Conservation (phyloP, 1,140 invertebrate genomes). For the Hetaerina americana region DNA sequence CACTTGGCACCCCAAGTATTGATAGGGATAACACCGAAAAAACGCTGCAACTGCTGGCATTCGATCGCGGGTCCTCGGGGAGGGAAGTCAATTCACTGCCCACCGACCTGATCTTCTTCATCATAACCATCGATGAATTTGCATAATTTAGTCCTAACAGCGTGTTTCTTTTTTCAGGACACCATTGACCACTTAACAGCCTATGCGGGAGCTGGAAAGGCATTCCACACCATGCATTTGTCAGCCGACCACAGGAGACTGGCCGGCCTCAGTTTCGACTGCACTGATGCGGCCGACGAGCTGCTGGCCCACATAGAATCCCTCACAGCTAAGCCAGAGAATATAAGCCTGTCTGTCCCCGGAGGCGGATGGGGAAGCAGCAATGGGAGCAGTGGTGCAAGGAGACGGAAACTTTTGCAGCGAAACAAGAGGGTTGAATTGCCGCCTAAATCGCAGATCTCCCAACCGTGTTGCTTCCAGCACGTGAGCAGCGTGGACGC, state of each 20-base stretch:
- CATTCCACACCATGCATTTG: constrained; percentile 73
- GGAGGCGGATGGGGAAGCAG: constrained; percentile 41
- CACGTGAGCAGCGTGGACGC: constrained; percentile 69
- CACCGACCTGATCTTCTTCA: too few relatives aligned
- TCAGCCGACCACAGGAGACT: constrained; percentile 50
- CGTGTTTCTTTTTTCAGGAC: too few relatives aligned
- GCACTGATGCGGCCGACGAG: constrained; percentile 52
- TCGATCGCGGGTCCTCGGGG: too few relatives aligned
- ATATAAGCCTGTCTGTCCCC: constrained; percentile 58
- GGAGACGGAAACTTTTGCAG: neutral
- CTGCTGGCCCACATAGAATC: constrained; percentile 54
- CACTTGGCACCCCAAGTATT: too few relatives aligned
- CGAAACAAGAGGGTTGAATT: constrained; percentile 23
- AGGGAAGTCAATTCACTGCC: too few relatives aligned
- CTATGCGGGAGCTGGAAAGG: constrained; percentile 43
- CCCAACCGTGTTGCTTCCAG: constrained; percentile 73
- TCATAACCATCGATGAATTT: too few relatives aligned
- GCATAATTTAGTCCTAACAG: too few relatives aligned
- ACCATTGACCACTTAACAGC: constrained; percentile 51
- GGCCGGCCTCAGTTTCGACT: constrained; percentile 64
- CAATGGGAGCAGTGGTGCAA: neutral
- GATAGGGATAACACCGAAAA: too few relatives aligned
- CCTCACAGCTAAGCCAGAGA: constrained; percentile 62
- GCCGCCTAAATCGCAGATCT: constrained; percentile 70
- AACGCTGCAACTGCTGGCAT: too few relatives aligned